Base-by-base conservation (phyloP, 92 coral and sea anemone genomes). In the Epizoanthus scotinus region DNA sequence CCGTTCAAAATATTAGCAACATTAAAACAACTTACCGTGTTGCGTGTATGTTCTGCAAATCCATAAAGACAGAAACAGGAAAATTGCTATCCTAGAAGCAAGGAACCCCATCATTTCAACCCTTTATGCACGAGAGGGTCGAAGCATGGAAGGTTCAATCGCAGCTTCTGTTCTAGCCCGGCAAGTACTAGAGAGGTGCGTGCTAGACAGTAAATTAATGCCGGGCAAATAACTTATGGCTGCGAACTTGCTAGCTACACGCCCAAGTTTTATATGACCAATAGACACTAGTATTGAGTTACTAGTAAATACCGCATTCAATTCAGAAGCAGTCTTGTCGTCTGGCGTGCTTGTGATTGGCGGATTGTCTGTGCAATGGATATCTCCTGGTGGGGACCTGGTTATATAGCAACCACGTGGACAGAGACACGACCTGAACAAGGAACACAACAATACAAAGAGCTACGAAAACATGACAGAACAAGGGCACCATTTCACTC, bases 31-130 rank as follows among this genome's bases (percentile, higher is more conserved):
- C 81, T 38, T 21, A 75, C 81, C 52, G 17, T 24, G 65, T 17
- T 62, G 67, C 36, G 67, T 21, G 27, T 10, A 70, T 5, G 19
- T 53, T 53, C 24, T 54, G 6, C n/a, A n/a, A 9, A 34, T 59
- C 81, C 81, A 75, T 59, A 75, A 18, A 6, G 67, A 18, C 17
- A 75, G 63, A 17, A 60, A 27, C 3, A 91, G 85, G 89, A 89
- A 87, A 73, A 88, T 75, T 29, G 90, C 90, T 75, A 88, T 70
- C 86, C 88, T 70, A 70, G 77, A 70, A 70, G 73, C 87, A 68
- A 79, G 74, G 91, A 95, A 95, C 99, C 97, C 90, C 99, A 95
- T 95, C 98, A 90, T 94, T 93, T 93, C 95, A 95, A 93, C 99
- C 95, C 95, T 70, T 79, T 77, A 57, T 38, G 55, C 50, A 44